phyloP scores from a whole-genome alignment of 1,140 invertebrate genomes.

The Sycophila sp. region DNA sequence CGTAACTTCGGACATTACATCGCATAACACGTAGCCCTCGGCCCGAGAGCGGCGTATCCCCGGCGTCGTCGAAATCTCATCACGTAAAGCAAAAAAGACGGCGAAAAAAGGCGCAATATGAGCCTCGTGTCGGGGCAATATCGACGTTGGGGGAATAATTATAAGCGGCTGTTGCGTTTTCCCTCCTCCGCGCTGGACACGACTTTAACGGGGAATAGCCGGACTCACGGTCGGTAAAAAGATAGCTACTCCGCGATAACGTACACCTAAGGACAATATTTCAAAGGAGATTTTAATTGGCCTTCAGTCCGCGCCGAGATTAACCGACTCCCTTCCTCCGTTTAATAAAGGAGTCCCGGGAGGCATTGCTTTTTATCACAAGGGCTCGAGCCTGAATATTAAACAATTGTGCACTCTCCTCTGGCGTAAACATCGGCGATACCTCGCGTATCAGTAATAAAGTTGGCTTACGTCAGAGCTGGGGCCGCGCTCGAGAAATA shows the following conservation, averaged over 20 bases:
- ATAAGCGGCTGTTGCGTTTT: constrained; percentile 54
- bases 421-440: neutral
- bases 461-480: neutral
- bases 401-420: neutral
- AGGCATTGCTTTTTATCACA: no score
- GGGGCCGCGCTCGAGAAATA: neutral
- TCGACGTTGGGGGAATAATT: constrained; percentile 59
- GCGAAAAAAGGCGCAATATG: neutral
- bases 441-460: neutral
- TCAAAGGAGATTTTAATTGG: constrained; percentile 41
- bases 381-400: no score
- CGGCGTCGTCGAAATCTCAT: no score
- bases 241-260: constrained; percentile 37
- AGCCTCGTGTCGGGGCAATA: constrained; percentile 33
- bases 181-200: constrained; percentile 49
- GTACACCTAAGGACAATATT: constrained; percentile 30
- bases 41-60: no score
- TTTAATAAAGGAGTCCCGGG: no score
- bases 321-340: constrained; percentile 13
- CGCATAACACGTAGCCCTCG: neutral
- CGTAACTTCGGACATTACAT: constrained; percentile 1
- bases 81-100: neutral
- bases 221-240: constrained; percentile 40
- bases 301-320: constrained; percentile 17
- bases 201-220: constrained; percentile 52